Evolutionary conservation across 2,888 invertebrate genomes (phyloP).

Genomic region (Zelleria hepariella): DNA sequence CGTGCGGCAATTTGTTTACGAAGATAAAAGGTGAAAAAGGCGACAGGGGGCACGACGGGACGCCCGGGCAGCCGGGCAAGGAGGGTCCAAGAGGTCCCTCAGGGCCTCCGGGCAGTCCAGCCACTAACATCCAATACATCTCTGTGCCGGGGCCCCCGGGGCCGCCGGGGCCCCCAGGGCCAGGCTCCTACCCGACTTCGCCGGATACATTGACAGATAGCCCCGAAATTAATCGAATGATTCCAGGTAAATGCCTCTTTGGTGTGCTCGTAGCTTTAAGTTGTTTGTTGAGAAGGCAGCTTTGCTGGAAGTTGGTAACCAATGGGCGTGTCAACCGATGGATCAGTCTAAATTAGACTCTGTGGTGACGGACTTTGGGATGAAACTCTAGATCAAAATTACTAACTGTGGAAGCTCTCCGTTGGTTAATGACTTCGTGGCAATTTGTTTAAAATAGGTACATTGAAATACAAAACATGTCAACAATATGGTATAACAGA

Average conservation of each 20-base stretch:
- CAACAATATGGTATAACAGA: too few species aligned
- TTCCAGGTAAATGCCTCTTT: background rate
- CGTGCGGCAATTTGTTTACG: slow-evolving; percentile 3
- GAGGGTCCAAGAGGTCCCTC: slow-evolving; percentile 77
- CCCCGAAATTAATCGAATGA: slow-evolving; percentile 38
- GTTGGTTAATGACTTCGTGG: too few species aligned
- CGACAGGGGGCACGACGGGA: slow-evolving; percentile 78
- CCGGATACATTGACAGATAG: slow-evolving; percentile 56
- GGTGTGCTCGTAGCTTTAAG: background rate
- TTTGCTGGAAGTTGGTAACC: too few species aligned
- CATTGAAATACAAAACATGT: too few species aligned
- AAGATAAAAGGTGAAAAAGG: slow-evolving; percentile 76
- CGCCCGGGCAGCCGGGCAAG: slow-evolving; percentile 55
- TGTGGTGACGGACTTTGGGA: too few species aligned
- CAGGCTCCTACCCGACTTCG: slow-evolving; percentile 38
- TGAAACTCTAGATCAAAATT: too few species aligned
- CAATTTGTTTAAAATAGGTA: too few species aligned
- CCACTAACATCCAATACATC: slow-evolving; percentile 74
- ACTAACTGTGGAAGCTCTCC: too few species aligned
- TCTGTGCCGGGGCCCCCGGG: slow-evolving; percentile 83
- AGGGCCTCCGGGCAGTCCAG: slow-evolving; percentile 69
- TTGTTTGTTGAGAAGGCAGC: background rate
- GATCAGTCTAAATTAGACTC: too few species aligned
- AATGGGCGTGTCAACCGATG: background rate
- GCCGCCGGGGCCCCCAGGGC: slow-evolving; percentile 76